These are phyloP conservation scores for Papilio gigon DNA, from an alignment of 2,888 invertebrate genomes.

Conservation along the genomic window DNA sequence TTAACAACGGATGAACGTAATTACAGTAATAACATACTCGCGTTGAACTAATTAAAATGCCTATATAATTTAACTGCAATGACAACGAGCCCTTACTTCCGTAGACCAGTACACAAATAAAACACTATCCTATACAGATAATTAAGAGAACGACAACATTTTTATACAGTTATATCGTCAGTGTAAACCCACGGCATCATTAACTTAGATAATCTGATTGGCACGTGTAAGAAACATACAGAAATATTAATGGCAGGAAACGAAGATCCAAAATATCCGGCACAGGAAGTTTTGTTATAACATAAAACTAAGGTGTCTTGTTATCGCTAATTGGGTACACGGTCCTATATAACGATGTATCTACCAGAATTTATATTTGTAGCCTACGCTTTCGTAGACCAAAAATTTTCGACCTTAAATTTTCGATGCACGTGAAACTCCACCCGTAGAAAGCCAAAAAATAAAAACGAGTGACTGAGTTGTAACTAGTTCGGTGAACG, in stretches of 20 bases:
- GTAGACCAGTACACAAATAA: too few species aligned
- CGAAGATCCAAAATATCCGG: background rate
- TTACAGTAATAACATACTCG: background rate
- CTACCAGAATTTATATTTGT: background rate
- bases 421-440: background rate
- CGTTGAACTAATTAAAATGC: background rate
- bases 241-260: background rate
- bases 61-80: background rate
- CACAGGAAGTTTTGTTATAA: background rate
- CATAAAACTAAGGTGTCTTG: conserved; percentile 13
- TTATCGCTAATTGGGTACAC: conserved; percentile 8
- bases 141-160: too few species aligned
- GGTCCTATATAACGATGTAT: too few species aligned
- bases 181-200: background rate
- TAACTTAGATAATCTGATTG: background rate
- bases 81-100: too few species aligned
- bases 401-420: background rate
- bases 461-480: too few species aligned
- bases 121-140: too few species aligned
- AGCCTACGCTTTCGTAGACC: background rate
- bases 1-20: background rate
- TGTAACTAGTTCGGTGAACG: background rate
- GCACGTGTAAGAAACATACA: background rate
- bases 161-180: too few species aligned
- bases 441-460: background rate